phyloP scores from a whole-genome alignment of 1,140 invertebrate species.

The Drosophila triauraria region DNA sequence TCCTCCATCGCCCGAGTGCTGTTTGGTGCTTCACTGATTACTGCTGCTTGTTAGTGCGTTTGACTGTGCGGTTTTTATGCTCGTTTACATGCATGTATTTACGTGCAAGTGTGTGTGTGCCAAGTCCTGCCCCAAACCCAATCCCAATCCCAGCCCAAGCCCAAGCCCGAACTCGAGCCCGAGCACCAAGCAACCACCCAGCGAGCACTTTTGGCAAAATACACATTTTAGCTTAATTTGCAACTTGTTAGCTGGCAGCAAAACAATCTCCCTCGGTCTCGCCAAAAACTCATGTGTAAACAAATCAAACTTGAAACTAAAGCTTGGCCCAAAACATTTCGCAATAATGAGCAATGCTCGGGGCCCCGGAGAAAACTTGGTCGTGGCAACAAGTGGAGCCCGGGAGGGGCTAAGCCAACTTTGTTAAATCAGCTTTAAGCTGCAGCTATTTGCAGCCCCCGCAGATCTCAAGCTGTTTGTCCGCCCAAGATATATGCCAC shows the following conservation, averaged over 20 bases:
- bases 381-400: conserved; percentile 63
- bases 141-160: conserved; percentile 1
- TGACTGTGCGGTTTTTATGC: conserved; percentile 75
- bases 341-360: conserved; percentile 73
- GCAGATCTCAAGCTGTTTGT: conserved; percentile 7
- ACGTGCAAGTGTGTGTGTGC: conserved; percentile 14
- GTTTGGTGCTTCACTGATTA: conserved; percentile 58
- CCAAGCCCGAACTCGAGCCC: background rate
- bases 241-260: conserved; percentile 80
- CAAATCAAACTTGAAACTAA: conserved; percentile 80
- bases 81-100: conserved; percentile 67
- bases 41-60: conserved; percentile 78
- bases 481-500: conserved; percentile 3
- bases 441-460: conserved; percentile 29
- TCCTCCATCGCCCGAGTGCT: conserved; percentile 43
- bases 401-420: conserved; percentile 25
- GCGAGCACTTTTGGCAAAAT: conserved; percentile 70
- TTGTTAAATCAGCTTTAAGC: conserved; percentile 55
- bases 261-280: conserved; percentile 53
- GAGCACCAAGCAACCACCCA: background rate
- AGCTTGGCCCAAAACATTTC: conserved; percentile 65
- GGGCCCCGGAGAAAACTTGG: conserved; percentile 49
- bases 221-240: conserved; percentile 81
- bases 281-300: conserved; percentile 73
- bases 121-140: conserved; percentile 24